These are phyloP conservation scores for Nannoperca australis DNA, from an alignment of 2,797 vertebrate genomes.

Conservation along the genomic window DNA sequence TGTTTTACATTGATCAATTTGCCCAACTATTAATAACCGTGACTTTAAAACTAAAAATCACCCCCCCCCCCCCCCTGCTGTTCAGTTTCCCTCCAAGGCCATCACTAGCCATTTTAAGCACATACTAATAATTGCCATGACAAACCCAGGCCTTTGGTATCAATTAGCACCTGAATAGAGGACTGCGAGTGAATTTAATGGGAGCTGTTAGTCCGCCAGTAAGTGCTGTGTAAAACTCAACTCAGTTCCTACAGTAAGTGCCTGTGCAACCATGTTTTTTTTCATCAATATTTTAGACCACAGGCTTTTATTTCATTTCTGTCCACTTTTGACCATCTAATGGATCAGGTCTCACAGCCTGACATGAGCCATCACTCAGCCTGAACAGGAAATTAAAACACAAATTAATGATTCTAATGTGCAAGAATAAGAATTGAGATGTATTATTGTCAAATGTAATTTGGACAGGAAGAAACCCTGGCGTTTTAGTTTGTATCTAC, in stretches of 20 bases:
- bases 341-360: conserved; percentile 66
- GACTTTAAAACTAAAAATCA: conserved; percentile 91
- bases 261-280: conserved; percentile 57
- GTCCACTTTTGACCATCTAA: conserved; percentile 72
- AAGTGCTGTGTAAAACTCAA: conserved; percentile 77
- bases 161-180: conserved; percentile 97
- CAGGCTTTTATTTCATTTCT: conserved; percentile 66
- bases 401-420: conserved; percentile 47
- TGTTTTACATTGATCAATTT: conserved; percentile 89
- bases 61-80: conserved; percentile 82
- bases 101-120: conserved; percentile 94
- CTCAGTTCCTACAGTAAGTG: conserved; percentile 72
- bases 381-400: conserved; percentile 36
- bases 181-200: conserved; percentile 89
- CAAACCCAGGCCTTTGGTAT: conserved; percentile 94
- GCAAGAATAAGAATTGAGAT: conserved; percentile 48
- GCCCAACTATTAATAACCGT: conserved; percentile 91
- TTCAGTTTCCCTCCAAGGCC: conserved; percentile 91
- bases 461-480: neutral
- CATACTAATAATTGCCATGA: conserved; percentile 97
- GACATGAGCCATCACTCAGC: conserved; percentile 69
- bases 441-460: conserved; percentile 55
- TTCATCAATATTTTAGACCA: conserved; percentile 62
- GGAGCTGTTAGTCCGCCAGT: conserved; percentile 89
- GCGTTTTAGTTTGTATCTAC: neutral